phyloP scores from a whole-genome alignment of 2,888 invertebrate genomes.

The Serrognathus titanus region DNA sequence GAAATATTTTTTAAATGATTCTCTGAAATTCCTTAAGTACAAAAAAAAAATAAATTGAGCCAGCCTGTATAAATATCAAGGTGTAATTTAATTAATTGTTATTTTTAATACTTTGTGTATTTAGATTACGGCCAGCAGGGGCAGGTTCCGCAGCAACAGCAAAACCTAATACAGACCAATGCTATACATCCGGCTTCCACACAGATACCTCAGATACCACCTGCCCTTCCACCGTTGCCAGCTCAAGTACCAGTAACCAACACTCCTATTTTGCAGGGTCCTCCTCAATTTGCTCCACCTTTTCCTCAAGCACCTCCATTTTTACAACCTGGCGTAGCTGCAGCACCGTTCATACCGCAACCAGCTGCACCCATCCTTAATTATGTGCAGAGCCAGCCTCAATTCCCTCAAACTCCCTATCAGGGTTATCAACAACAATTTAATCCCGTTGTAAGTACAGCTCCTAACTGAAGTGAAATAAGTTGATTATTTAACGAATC shows the following conservation, averaged over 20 bases:
- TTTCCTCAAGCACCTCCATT: conserved; percentile 42
- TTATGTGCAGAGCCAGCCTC: conserved; percentile 43
- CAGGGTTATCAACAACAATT: conserved; percentile 44
- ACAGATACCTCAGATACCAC: conserved; percentile 17
- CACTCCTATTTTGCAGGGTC: conserved; percentile 34
- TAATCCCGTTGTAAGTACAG: conserved; percentile 41
- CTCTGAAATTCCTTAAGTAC: background rate
- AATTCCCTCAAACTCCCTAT: conserved; percentile 38
- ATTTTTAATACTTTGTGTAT: conserved; percentile 15
- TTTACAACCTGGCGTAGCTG: conserved; percentile 33
- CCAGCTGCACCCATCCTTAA: conserved; percentile 42
- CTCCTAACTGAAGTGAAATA: background rate
- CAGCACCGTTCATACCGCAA: conserved; percentile 34
- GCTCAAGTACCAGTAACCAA: conserved; percentile 38
- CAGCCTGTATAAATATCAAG: background rate
- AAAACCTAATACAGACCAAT: conserved; percentile 21
- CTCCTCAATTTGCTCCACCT: conserved; percentile 37
- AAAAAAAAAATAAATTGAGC: background rate
- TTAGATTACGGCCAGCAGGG: conserved; percentile 38
- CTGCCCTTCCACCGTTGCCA: conserved; percentile 21
- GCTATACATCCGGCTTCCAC: conserved; percentile 13
- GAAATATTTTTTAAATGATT: no score
- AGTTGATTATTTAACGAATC: conserved; percentile 7
- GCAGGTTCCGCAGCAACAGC: conserved; percentile 23
- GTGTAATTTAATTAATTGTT: background rate